Base-by-base conservation (phyloP, 2,888 invertebrate species). In the Cosmia trapezina region DNA sequence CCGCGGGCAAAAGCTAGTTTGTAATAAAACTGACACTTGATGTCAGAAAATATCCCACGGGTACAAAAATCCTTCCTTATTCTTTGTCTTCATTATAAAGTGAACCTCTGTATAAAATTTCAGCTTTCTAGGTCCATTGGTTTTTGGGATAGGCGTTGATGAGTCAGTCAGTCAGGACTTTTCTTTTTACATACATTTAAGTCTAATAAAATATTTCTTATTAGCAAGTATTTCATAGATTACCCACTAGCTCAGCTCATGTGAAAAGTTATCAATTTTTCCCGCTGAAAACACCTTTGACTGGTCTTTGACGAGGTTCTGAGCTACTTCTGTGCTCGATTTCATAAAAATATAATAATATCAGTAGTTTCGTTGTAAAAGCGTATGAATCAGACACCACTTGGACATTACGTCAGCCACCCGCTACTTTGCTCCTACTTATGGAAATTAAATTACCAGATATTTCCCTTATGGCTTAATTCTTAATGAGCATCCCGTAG, bases 391-490 rank as follows among this genome's bases (percentile, higher is more conserved):
- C n/a, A 47, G 37, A 60, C 45, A 47, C 14, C 37, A 67, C 37
- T n/a, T 28, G 12, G 37, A 22, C n/a, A 45, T 43, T 11, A 43
- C 19, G n/a, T 41, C 51, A 45, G 65, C 22, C 14, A 47, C 41
- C 9, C 7, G 28, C 28, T 9, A 57, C 47, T 47, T 53, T 8
- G 14, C 53, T n/a, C 37, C 8, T 28, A 70, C 37, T 5, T 5
- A 37, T 61, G 45, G 37, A 62, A 70, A 70, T 77, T 62, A 77
- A 77, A 77, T 75, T 70, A 77, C 45, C 41, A 47, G 53, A 69
- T 62, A 62, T 78, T 76, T 78, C 62, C 77, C 70, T 53, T 41
- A 47, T 14, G 70, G 33, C 28, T 70, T 77, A 51, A 70, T 77
- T 77, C 47, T 62, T 70, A 62, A 77, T 77, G 28, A 62, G 49